Conservation (phyloP, 1,140 invertebrate genomes). For the Pectinophora gossypiella region DNA sequence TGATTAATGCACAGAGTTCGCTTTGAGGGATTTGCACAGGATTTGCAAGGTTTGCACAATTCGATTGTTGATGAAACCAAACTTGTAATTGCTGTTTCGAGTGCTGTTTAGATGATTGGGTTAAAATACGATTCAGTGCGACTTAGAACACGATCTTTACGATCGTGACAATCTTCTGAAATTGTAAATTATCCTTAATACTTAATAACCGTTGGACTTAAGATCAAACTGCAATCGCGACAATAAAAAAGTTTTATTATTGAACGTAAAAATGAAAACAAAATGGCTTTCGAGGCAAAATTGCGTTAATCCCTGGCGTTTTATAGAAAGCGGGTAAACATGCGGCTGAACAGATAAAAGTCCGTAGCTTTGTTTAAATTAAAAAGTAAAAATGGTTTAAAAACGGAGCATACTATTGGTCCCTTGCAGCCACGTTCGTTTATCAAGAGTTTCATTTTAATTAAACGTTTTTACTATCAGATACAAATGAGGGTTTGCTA, state of each 20-base stretch:
- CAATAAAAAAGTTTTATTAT: not conserved
- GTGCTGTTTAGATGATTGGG: too few species aligned
- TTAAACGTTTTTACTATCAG: conserved; percentile 50
- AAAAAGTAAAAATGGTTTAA: conserved; percentile 19
- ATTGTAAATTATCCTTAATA: too few species aligned
- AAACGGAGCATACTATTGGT: conserved; percentile 30
- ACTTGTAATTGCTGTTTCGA: too few species aligned
- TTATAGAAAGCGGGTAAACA: conserved; percentile 3
- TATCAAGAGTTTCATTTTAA: conserved; percentile 41
- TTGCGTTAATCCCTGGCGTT: conserved; percentile 2
- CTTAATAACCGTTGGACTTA: too few species aligned
- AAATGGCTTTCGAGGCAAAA: not conserved
- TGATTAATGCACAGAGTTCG: conserved; percentile 34
- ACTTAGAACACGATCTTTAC: too few species aligned
- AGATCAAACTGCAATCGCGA: not conserved
- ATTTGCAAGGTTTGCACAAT: not conserved
- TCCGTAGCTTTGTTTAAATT: conserved; percentile 23
- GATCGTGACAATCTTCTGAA: too few species aligned
- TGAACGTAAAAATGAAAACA: not conserved
- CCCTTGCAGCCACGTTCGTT: conserved; percentile 18
- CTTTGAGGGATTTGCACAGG: not conserved
- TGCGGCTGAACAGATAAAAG: conserved; percentile 19
- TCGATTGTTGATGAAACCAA: too few species aligned
- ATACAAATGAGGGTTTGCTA: conserved; percentile 11
- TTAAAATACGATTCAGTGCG: too few species aligned